Base-by-base conservation (phyloP, 2,113 vertebrate genomes). In the Ceyx cyanopectus region DNA sequence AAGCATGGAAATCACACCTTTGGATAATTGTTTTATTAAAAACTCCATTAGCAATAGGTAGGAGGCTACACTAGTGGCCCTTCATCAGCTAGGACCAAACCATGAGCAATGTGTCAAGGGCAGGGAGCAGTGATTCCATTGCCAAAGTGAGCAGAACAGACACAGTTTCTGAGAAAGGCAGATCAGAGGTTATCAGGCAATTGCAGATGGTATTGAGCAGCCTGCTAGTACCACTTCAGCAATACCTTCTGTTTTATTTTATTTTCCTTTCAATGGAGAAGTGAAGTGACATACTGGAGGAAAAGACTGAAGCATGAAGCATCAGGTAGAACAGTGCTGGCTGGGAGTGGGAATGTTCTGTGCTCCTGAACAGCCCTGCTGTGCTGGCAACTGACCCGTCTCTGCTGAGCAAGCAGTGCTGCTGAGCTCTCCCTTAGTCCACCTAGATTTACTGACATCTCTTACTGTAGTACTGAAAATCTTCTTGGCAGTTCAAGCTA, bases 401-500 rank as follows among this genome's bases (percentile, higher is more conserved):
- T 13, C 32, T 65, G 41, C 62, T 37, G 50, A 77, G 70, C 81
- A 66, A 26, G 80, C 37, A 62, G 77, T 19, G n/a, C 65, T 45
- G 14, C 13, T 2, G 1, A 73, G 78, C 82, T 85, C 70, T 60
- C 46, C 65, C 65, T 53, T 30, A 19, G 7, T 65, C 76, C 53
- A 8, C 34, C 80, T 85, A 84, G 83, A 73, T 95, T 87, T 75
- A 30, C 19, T 50, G 58, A 45, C 72, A 14, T 80, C 70, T 83
- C 2, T 77, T 51, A 54, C 41, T 61, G 34, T 85, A 85, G 61
- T 96, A 48, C 65, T 68, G 75, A 92, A 91, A 93, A 75, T 40
- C 37, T 68, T 81, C 14, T 37, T 46, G 93, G 95, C 95, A 95
- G 95, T 97, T 97, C 84, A 95, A 93, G 94, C 95, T 97, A 67